Conservation (phyloP, 1,140 invertebrate genomes). For the Drosophila tani region DNA sequence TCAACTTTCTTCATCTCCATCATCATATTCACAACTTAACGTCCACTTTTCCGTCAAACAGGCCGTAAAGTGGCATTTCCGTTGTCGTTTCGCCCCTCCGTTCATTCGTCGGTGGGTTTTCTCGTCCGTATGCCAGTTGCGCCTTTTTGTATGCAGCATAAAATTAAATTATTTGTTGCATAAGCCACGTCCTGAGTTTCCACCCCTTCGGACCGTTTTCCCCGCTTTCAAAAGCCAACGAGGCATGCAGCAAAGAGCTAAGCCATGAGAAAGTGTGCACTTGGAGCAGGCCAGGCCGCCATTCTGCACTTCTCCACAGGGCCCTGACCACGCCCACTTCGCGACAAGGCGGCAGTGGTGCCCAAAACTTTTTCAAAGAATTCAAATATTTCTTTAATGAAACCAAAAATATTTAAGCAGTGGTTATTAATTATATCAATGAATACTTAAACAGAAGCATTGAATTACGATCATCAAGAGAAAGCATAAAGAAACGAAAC, state of each 20-base stretch:
- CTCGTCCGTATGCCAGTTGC: constrained; percentile 46
- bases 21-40: constrained; percentile 82
- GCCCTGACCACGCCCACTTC: constrained; percentile 41
- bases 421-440: not conserved
- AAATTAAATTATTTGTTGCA: constrained; percentile 83
- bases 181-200: constrained; percentile 52
- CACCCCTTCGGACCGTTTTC: not conserved
- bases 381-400: not conserved
- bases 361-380: not conserved
- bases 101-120: constrained; percentile 30
- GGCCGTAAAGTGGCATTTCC: constrained; percentile 82
- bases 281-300: constrained; percentile 69
- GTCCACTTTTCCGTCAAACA: constrained; percentile 80
- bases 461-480: no score
- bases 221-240: constrained; percentile 57
- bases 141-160: constrained; percentile 78
- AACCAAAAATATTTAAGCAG: not conserved
- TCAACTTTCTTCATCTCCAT: constrained; percentile 64
- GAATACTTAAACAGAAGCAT: no score
- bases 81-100: constrained; percentile 55
- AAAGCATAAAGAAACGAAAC: no score
- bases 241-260: constrained; percentile 78
- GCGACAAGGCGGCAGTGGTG: constrained; percentile 30
- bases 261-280: constrained; percentile 82
- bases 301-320: constrained; percentile 38